Percentiles rank a stretch among this genome's conserved stretches.
These are phyloP conservation scores for Lycocorax pyrrhopterus DNA, from an alignment of 2,113 vertebrate genomes.

Conservation along the genomic window DNA sequence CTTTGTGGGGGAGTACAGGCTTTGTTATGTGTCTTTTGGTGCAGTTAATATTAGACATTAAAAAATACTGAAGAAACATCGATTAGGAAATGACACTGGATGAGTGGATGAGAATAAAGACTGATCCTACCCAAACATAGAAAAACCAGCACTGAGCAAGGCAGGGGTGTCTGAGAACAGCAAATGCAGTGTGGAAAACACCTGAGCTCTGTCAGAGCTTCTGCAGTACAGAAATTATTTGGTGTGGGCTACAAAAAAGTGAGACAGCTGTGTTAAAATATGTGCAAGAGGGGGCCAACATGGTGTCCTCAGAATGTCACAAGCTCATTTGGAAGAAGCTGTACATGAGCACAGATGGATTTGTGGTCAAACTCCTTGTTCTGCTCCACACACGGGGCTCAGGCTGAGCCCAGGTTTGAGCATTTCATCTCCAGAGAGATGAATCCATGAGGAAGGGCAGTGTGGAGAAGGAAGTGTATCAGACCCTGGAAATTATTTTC, in stretches of 20 bases:
- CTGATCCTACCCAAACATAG: not conserved
- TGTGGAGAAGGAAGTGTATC: not conserved
- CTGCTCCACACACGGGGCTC: not conserved
- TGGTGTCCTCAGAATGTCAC: fast-evolving
- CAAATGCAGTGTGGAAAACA: not conserved
- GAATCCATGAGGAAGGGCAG: fast-evolving
- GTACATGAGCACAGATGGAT: fast-evolving
- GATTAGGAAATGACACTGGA: not conserved
- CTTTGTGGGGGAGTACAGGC: not conserved
- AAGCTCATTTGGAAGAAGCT: not conserved
- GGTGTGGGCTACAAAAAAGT: fast-evolving
- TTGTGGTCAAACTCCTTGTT: not conserved
- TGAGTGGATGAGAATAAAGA: not conserved
- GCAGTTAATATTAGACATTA: not conserved
- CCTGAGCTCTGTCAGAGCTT: not conserved
- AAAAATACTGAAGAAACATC: not conserved
- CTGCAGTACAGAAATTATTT: not conserved
- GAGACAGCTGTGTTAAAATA: not conserved
- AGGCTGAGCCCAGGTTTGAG: not conserved
- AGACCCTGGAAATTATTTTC: not conserved
- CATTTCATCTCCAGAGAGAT: not conserved
- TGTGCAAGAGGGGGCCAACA: not conserved
- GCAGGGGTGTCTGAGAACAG: not conserved
- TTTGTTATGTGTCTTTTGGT: not conserved
- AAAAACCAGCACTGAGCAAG: not conserved